Evolutionary conservation across 1,140 invertebrate species (phyloP).

Genomic region (Apis mellifera): DNA sequence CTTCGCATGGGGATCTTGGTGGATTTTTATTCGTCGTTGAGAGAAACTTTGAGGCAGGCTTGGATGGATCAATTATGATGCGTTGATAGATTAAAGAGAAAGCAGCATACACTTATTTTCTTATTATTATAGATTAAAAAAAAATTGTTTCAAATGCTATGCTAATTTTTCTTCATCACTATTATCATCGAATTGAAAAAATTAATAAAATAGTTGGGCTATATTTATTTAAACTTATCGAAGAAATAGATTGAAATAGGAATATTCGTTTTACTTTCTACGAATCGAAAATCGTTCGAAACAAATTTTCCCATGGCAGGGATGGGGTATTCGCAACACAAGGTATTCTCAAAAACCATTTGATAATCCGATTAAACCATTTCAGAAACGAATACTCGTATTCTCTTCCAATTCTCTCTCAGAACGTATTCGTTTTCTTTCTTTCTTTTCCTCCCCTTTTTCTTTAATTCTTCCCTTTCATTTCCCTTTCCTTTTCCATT

Average conservation of each 20-base stretch:
- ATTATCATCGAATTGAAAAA: too few relatives aligned
- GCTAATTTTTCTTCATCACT: too few relatives aligned
- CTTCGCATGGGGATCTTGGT: constrained; percentile 37
- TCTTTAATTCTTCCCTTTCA: neutral
- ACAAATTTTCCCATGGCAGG: constrained; percentile 54
- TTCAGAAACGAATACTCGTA: constrained; percentile 57
- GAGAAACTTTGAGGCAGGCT: constrained; percentile 8
- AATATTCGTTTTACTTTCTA: neutral
- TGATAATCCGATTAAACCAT: constrained; percentile 76
- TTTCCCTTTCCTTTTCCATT: neutral
- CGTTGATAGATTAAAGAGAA: neutral
- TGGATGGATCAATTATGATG: neutral
- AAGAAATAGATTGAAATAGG: too few relatives aligned
- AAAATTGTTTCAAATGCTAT: too few relatives aligned
- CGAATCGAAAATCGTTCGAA: neutral
- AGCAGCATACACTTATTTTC: too few relatives aligned
- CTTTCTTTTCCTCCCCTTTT: neutral
- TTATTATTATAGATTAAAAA: neutral
- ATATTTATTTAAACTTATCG: too few relatives aligned
- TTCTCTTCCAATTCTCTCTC: constrained; percentile 39
- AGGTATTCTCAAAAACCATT: constrained; percentile 66
- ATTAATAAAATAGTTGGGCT: too few relatives aligned
- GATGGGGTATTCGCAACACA: constrained; percentile 42
- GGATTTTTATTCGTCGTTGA: constrained; percentile 1
- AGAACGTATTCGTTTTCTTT: neutral